Percentiles rank a stretch among this genome's conserved stretches.
Conservation (phyloP, 2,888 invertebrate genomes). For the Ganaspis brasiliensis region DNA sequence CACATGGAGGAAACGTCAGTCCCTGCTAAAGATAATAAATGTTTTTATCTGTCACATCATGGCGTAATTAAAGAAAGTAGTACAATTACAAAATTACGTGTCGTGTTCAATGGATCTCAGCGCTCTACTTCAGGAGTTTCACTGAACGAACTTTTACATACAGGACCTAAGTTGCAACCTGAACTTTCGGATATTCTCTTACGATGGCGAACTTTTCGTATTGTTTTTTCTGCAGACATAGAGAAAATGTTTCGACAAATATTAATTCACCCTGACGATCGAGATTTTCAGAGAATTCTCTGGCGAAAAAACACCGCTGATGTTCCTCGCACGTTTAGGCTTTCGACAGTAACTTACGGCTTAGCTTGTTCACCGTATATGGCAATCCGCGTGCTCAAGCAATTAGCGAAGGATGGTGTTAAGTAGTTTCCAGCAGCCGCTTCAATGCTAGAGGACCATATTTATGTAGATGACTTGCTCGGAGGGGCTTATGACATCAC, state of each 20-base stretch:
- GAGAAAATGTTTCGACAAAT: too few species aligned
- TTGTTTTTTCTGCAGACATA: not conserved
- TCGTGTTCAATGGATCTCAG: not conserved
- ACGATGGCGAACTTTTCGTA: not conserved
- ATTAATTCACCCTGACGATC: not conserved
- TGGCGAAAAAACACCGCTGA: too few species aligned
- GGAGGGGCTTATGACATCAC: not conserved
- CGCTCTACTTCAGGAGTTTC: not conserved
- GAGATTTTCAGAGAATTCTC: not conserved
- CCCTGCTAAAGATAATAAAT: too few species aligned
- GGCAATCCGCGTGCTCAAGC: not conserved
- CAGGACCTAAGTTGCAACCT: not conserved
- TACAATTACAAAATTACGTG: not conserved
- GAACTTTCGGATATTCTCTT: not conserved
- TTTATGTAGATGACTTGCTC: not conserved
- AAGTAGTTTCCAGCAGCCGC: not conserved
- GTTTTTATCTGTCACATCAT: too few species aligned
- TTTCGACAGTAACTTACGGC: not conserved
- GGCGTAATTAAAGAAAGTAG: not conserved
- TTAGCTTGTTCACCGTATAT: not conserved
- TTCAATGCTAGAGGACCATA: not conserved
- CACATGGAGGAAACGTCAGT: too few species aligned
- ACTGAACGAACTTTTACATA: not conserved
- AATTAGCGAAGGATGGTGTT: not conserved
- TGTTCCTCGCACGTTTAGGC: too few species aligned